phyloP scores from a whole-genome alignment of 2,113 vertebrate genomes.

The Colossoma macropomum region DNA sequence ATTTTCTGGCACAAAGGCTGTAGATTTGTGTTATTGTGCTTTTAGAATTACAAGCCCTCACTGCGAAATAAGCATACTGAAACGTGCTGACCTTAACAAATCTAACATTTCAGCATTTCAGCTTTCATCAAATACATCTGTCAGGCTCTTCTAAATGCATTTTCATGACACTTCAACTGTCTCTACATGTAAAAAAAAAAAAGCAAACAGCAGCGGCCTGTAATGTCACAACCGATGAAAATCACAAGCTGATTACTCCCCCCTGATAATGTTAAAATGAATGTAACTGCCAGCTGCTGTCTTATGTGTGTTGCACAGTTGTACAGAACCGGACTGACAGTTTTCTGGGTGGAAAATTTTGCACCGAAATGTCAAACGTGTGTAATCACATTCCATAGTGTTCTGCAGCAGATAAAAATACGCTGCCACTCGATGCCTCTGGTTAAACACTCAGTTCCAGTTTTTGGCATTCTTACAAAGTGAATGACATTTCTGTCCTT shows the following conservation, averaged over 20 bases:
- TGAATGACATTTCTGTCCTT: too few relatives aligned
- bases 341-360: too few relatives aligned
- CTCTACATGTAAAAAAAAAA: not conserved
- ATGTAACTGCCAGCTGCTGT: not conserved
- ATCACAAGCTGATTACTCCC: not conserved
- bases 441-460: too few relatives aligned
- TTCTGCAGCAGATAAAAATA: too few relatives aligned
- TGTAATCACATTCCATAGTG: too few relatives aligned
- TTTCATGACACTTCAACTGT: not conserved
- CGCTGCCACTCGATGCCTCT: too few relatives aligned
- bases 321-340: too few relatives aligned
- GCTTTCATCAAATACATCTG: slow-evolving; percentile 1
- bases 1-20: not conserved
- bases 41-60: not conserved
- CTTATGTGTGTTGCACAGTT: too few relatives aligned
- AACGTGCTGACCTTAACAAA: slow-evolving; percentile 7
- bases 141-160: not conserved
- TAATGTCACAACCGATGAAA: not conserved
- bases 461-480: too few relatives aligned
- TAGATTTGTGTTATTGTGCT: slow-evolving; percentile 6
- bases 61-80: not conserved
- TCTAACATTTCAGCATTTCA: slow-evolving; percentile 3
- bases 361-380: too few relatives aligned
- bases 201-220: not conserved
- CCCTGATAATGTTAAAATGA: not conserved